Percentiles rank a stretch among this genome's conserved stretches.
Evolutionary conservation across 1,140 invertebrate species (phyloP).

Genomic region (Uloborus diversus): DNA sequence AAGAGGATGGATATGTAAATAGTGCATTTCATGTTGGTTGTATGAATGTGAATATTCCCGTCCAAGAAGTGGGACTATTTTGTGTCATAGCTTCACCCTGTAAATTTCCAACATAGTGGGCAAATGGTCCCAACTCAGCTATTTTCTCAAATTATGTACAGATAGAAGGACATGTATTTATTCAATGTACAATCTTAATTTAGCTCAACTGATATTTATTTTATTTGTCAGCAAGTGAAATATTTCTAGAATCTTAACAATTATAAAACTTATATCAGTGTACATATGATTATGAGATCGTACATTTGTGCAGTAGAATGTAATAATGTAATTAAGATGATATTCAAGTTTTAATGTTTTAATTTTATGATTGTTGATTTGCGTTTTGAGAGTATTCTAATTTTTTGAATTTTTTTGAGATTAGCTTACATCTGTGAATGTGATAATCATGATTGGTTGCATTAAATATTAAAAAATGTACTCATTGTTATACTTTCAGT

Average conservation of each 20-base stretch:
- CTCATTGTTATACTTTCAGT: too few species aligned
- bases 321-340: conserved; percentile 52
- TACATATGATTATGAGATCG: too few species aligned
- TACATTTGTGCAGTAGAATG: conserved; percentile 45
- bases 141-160: conserved; percentile 54
- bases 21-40: conserved; percentile 33
- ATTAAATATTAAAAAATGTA: conserved; percentile 2
- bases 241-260: background rate
- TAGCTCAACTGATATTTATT: conserved; percentile 37
- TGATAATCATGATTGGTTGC: conserved; percentile 36
- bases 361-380: conserved; percentile 49
- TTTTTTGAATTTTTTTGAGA: conserved; percentile 22
- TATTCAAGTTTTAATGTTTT: conserved; percentile 41
- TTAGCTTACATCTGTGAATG: conserved; percentile 12
- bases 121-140: conserved; percentile 37
- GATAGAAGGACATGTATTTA: conserved; percentile 51
- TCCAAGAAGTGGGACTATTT: conserved; percentile 50
- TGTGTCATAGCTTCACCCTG: conserved; percentile 53
- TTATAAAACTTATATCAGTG: background rate
- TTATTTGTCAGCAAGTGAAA: conserved; percentile 3
- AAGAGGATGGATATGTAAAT: conserved; percentile 23
- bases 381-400: conserved; percentile 29
- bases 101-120: conserved; percentile 51
- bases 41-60: conserved; percentile 45
- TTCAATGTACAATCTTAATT: conserved; percentile 23